Evolutionary conservation across 1,140 invertebrate species (phyloP), one percentile per base, ranked within the genome.

Genomic region (Caenorhabditis elegans): DNA sequence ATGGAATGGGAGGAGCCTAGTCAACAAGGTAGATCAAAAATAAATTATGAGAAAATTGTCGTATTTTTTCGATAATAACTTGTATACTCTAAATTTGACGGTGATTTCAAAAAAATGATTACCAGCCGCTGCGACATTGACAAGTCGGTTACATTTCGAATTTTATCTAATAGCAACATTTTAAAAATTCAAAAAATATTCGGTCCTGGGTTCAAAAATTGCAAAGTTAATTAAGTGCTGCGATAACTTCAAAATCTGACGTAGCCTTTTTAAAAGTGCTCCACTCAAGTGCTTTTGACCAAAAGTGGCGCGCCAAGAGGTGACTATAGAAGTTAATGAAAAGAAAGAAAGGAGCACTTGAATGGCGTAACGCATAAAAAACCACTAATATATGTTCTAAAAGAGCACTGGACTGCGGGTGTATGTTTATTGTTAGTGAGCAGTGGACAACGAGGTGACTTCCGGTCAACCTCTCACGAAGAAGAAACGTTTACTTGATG

Each of bases 361-460:
- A 70, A 70, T 70, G 60, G 60, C 60, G 60, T n/a, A 70, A 70
- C 28, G 34, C 31, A 70, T 39, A 70, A 70, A 70, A 70, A 70
- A 39, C 34, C 34, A 70, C 60, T 70, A 70, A 70, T 70, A 70
- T 39, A 39, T 70, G 60, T 70, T 70, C 34, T 70, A 70, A 70
- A 70, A 70, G 60, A 70, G 60, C 60, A 70, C 31, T 17, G 5
- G 55, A 22, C 15, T 34, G 31, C 8, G 55, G 34, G 60, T 70
- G 24, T 24, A 34, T 39, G 22, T 70, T 70, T 53, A 53, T 53
- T 53, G 51, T 53, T 53, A 53, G 53, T 60, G 53, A 28, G 31
- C 34, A 39, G 31, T 70, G 17, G 55, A 60, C 55, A 60, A 22
- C 34, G 60, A 34, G 60, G 34, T 13, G 10, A 70, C 60, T 70